Evolutionary conservation across 1,140 invertebrate genomes (phyloP).

Genomic region (Drosophila nikananu): DNA sequence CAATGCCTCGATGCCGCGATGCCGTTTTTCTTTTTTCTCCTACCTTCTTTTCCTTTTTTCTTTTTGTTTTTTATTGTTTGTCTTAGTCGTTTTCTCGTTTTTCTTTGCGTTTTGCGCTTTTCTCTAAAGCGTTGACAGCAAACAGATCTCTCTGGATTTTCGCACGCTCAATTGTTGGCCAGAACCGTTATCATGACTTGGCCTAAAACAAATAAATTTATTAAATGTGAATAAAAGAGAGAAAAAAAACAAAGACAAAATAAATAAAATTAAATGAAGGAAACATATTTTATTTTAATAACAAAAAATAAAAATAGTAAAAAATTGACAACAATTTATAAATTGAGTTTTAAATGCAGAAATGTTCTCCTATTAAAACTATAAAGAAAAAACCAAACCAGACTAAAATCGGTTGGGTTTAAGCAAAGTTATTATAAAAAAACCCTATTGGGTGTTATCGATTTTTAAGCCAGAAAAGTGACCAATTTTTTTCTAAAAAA

Average conservation of each 20-base stretch:
- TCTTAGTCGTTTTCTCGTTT: slow-evolving; percentile 34
- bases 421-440: too few species aligned
- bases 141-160: slow-evolving; percentile 38
- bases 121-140: slow-evolving; percentile 43
- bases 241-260: neutral
- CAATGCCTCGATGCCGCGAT: slow-evolving; percentile 33
- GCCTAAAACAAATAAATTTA: slow-evolving; percentile 24
- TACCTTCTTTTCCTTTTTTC: neutral
- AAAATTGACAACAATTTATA: too few species aligned
- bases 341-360: too few species aligned
- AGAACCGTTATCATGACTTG: slow-evolving; percentile 53
- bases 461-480: too few species aligned
- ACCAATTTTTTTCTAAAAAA: too few species aligned
- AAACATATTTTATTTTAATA: too few species aligned
- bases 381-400: too few species aligned
- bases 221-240: neutral
- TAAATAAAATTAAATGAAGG: neutral
- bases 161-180: slow-evolving; percentile 63
- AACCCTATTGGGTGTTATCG: too few species aligned
- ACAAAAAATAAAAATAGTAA: too few species aligned
- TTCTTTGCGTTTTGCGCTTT: slow-evolving; percentile 41
- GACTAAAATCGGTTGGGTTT: too few species aligned
- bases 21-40: slow-evolving; percentile 22
- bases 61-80: slow-evolving; percentile 12
- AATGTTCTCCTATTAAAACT: too few species aligned